Evolutionary conservation across 1,140 invertebrate species (phyloP).

Genomic region (Magallana gigas): DNA sequence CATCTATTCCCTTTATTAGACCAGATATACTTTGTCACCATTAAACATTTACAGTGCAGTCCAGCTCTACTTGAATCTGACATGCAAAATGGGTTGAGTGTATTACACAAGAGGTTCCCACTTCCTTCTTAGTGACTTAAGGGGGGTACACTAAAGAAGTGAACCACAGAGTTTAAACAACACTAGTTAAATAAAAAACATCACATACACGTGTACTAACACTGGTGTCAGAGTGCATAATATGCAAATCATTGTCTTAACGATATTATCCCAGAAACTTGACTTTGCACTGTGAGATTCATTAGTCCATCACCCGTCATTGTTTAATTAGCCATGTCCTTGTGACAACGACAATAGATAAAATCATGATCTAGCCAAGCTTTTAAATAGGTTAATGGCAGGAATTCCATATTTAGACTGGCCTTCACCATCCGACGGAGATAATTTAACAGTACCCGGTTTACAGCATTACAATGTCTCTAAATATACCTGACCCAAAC

Average conservation of each 20-base stretch:
- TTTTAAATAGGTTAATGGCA: constrained; percentile 31
- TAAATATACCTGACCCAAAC: background rate
- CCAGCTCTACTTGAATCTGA: background rate
- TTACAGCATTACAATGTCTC: constrained; percentile 21
- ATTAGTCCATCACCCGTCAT: background rate
- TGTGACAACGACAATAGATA: constrained; percentile 24
- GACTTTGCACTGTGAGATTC: background rate
- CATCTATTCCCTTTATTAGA: background rate
- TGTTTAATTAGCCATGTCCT: constrained; percentile 23
- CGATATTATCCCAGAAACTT: background rate
- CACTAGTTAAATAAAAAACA: background rate
- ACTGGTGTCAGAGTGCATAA: background rate
- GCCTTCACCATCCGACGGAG: constrained; percentile 17
- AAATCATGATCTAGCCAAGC: constrained; percentile 13
- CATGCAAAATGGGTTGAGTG: background rate
- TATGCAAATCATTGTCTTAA: background rate
- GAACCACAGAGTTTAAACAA: background rate
- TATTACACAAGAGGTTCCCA: constrained; percentile 1
- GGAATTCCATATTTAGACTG: background rate
- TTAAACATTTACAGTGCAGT: background rate
- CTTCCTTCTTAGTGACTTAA: background rate
- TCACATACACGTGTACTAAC: background rate
- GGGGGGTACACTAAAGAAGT: background rate
- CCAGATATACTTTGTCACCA: background rate
- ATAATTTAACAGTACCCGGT: constrained; percentile 20